Percentiles rank a stretch among this genome's conserved stretches.
Evolutionary conservation across 2,797 vertebrate genomes (phyloP).

Genomic region (Falco peregrinus): DNA sequence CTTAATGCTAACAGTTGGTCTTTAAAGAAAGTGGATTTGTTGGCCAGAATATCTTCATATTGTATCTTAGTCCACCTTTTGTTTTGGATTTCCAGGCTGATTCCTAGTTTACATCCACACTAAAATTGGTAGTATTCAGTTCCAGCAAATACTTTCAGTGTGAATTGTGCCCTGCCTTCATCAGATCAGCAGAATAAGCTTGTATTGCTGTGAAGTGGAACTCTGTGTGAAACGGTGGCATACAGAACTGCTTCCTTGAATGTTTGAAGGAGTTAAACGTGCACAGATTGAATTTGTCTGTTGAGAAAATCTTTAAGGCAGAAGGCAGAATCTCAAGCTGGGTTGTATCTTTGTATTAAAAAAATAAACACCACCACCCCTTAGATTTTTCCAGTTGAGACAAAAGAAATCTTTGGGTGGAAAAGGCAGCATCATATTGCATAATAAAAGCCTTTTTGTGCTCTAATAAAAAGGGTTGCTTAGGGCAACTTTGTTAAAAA

Average conservation of each 20-base stretch:
- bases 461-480: constrained; percentile 56
- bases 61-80: not conserved
- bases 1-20: not conserved
- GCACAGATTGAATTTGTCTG: constrained; percentile 42
- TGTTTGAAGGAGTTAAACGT: not conserved
- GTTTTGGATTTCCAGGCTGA: not conserved
- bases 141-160: not conserved
- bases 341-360: constrained; percentile 66
- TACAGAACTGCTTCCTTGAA: not conserved
- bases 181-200: not conserved
- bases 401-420: constrained; percentile 58
- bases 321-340: constrained; percentile 47
- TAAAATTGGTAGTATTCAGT: not conserved
- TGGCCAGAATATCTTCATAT: not conserved
- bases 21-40: not conserved
- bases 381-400: constrained; percentile 57
- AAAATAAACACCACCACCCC: constrained; percentile 27
- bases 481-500: constrained; percentile 28
- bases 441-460: constrained; percentile 59
- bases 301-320: constrained; percentile 33
- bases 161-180: not conserved
- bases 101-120: not conserved
- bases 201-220: not conserved
- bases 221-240: not conserved
- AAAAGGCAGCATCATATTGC: constrained; percentile 62